Conservation (phyloP, 2,888 invertebrate genomes). For the Pammene fasciana region DNA sequence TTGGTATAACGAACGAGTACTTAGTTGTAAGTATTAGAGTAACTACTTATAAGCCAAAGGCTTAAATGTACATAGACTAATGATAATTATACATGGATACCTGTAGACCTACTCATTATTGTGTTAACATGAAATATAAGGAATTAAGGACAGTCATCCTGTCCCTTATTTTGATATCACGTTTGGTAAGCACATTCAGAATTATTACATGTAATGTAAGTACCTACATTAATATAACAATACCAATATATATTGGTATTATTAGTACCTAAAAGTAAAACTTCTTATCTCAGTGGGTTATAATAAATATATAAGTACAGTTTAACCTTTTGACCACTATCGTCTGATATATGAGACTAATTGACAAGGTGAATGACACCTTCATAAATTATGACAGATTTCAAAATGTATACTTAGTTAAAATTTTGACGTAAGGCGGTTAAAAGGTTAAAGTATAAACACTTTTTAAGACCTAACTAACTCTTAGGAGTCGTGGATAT, state of each 20-base stretch:
- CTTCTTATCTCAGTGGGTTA: not conserved
- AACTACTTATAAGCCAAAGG: slow-evolving; percentile 30
- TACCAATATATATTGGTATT: not conserved
- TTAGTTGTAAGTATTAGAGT: slow-evolving; percentile 52
- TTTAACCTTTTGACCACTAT: too few species aligned
- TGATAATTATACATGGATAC: not conserved
- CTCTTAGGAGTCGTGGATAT: slow-evolving; percentile 14
- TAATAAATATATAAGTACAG: not conserved
- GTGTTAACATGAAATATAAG: not conserved
- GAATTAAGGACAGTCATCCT: not conserved
- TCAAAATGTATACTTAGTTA: too few species aligned
- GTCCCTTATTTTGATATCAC: slow-evolving; percentile 22
- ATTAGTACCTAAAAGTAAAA: not conserved
- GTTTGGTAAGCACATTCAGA: slow-evolving; percentile 6
- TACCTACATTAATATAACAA: not conserved
- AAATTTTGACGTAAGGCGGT: too few species aligned
- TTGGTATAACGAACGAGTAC: slow-evolving; percentile 60
- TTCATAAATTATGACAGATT: too few species aligned
- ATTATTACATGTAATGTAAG: not conserved
- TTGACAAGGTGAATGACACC: too few species aligned
- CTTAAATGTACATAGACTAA: slow-evolving; percentile 25
- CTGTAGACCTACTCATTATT: slow-evolving; percentile 20
- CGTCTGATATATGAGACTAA: too few species aligned
- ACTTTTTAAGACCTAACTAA: not conserved
- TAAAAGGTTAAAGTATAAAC: not conserved